phyloP scores from a whole-genome alignment of 2,113 vertebrate species.

The Stegostoma tigrinum region DNA sequence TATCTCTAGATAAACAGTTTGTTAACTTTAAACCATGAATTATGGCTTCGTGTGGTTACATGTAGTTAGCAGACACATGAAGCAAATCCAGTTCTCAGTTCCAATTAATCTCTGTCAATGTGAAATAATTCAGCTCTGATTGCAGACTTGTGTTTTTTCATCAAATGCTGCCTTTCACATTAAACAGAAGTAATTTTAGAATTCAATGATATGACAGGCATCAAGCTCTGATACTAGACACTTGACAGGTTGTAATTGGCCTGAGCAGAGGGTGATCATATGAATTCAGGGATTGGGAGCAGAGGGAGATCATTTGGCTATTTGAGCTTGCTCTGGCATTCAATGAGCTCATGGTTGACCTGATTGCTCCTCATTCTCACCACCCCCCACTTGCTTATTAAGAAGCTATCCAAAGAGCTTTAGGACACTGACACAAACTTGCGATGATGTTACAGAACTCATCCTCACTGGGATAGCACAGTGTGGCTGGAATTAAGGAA shows the following conservation, averaged over 20 bases:
- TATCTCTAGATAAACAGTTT: background rate
- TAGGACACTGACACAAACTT: no score
- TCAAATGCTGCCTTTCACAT: background rate
- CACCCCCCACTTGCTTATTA: no score
- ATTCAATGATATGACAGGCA: background rate
- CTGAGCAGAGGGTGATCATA: background rate
- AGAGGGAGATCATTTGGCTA: no score
- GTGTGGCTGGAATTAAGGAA: no score
- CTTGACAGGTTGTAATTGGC: background rate
- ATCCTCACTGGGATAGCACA: no score
- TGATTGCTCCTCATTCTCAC: no score
- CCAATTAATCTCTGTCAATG: background rate
- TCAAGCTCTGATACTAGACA: background rate
- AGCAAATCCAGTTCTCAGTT: background rate
- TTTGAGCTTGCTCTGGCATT: background rate
- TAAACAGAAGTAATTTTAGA: background rate
- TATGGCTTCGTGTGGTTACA: background rate
- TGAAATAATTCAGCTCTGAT: background rate
- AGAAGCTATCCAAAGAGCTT: no score
- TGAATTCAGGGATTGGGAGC: no score
- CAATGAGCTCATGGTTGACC: no score
- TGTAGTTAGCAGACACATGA: background rate
- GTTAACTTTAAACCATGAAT: background rate
- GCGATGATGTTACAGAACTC: no score
- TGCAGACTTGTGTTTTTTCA: background rate